A percentile compares a stretch with the other conserved stretches of the same genome.
Conservation (phyloP, 2,797 vertebrate genomes). For the Sebastes cheni region DNA sequence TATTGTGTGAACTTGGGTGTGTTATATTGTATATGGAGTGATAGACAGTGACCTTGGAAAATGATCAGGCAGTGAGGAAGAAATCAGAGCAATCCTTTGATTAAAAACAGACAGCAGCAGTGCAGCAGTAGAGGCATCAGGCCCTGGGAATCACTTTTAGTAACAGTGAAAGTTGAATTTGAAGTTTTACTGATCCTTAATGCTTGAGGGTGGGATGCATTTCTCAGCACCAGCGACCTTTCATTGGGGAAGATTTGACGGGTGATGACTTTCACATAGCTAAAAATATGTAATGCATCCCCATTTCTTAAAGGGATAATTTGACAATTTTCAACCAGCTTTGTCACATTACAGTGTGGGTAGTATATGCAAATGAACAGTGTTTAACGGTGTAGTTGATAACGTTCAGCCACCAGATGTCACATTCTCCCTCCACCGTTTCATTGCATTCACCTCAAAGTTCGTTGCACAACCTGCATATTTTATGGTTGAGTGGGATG, state of each 20-base stretch:
- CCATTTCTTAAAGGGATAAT: not conserved
- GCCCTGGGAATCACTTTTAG: not conserved
- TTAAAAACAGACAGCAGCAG: not conserved
- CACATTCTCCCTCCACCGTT: no score
- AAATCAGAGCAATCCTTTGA: not conserved
- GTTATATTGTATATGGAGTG: not conserved
- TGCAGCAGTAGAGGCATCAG: accelerated
- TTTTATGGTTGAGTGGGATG: no score
- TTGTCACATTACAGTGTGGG: no score
- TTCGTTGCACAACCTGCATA: no score
- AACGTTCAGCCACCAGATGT: no score
- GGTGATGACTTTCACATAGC: not conserved
- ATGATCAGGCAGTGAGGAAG: not conserved
- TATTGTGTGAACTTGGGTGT: not conserved
- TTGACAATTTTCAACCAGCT: no score
- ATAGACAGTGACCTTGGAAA: slow-evolving; percentile 25
- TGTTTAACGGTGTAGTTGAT: no score
- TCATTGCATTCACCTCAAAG: no score
- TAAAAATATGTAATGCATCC: not conserved
- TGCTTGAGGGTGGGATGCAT: not conserved
- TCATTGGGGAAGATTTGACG: not conserved
- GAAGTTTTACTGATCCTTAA: not conserved
- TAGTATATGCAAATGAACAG: no score
- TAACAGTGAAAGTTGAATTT: not conserved
- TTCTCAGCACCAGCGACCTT: not conserved